phyloP scores from a whole-genome alignment of 1,140 invertebrate genomes.

The Sitobion miscanthi region DNA sequence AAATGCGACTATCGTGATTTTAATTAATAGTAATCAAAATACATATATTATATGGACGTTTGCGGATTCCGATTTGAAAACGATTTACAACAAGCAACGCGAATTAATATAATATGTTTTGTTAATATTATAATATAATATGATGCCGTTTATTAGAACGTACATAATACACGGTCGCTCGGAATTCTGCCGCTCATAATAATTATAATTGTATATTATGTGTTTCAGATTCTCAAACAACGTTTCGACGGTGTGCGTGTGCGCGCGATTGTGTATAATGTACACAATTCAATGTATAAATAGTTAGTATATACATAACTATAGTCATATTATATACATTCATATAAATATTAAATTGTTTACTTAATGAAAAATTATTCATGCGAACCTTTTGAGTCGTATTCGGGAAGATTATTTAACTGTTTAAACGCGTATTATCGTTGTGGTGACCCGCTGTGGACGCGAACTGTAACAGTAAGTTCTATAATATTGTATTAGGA shows the following conservation, averaged over 20 bases:
- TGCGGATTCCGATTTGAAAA: neutral
- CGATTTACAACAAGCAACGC: neutral
- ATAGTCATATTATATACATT: neutral
- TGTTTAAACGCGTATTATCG: neutral
- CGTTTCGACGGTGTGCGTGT: neutral
- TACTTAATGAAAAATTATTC: neutral
- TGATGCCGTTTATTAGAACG: neutral
- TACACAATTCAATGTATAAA: slow-evolving; percentile 12
- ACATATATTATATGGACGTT: neutral
- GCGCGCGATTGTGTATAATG: neutral
- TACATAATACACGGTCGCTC: neutral
- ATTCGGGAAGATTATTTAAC: neutral
- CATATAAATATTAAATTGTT: slow-evolving; percentile 14
- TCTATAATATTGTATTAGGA: neutral
- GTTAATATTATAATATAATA: neutral
- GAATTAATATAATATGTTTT: neutral
- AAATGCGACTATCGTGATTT: neutral
- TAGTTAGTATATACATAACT: neutral
- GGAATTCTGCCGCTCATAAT: neutral
- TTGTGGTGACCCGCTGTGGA: neutral
- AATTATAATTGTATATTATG: neutral
- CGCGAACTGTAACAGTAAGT: neutral
- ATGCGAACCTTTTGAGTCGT: neutral
- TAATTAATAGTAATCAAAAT: neutral
- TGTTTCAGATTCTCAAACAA: slow-evolving; percentile 4